A percentile compares a stretch with the other conserved stretches of the same genome.
Conservation (phyloP, 1,140 invertebrate genomes). For the Lerema accius region DNA sequence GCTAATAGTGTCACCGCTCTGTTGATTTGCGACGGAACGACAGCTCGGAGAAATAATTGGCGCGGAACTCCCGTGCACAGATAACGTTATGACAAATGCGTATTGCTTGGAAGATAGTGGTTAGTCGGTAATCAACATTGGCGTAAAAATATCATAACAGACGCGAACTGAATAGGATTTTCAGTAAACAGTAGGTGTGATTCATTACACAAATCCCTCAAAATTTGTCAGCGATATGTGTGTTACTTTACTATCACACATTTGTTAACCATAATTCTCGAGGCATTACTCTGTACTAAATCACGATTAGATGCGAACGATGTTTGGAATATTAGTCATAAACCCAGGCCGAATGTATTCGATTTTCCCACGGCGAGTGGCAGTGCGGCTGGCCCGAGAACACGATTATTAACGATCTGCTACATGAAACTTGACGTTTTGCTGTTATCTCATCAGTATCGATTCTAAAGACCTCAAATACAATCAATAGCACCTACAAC, state of each 20-base stretch:
- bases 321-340: conserved; percentile 29
- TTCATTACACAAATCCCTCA: no score
- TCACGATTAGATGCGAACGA: conserved; percentile 19
- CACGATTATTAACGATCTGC: conserved; percentile 38
- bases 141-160: no score
- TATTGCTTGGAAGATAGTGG: not conserved
- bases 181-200: no score
- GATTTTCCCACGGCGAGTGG: conserved; percentile 9
- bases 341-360: conserved; percentile 15
- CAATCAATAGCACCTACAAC: conserved; percentile 5
- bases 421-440: conserved; percentile 34
- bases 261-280: not conserved
- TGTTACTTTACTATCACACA: not conserved
- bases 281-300: conserved; percentile 7
- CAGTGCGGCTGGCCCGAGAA: not conserved
- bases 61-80: conserved; percentile 4
- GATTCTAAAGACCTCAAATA: conserved; percentile 20
- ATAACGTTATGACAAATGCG: conserved; percentile 8
- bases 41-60: conserved; percentile 17
- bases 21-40: conserved; percentile 15
- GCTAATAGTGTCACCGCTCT: conserved; percentile 15
- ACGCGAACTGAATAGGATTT: no score
- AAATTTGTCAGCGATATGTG: no score
- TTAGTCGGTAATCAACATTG: not conserved
- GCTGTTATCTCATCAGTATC: conserved; percentile 35